A percentile compares a stretch with the other conserved stretches of the same genome.
phyloP scores from a whole-genome alignment of 2,797 vertebrate genomes.

The Rhodeus uyekii region DNA sequence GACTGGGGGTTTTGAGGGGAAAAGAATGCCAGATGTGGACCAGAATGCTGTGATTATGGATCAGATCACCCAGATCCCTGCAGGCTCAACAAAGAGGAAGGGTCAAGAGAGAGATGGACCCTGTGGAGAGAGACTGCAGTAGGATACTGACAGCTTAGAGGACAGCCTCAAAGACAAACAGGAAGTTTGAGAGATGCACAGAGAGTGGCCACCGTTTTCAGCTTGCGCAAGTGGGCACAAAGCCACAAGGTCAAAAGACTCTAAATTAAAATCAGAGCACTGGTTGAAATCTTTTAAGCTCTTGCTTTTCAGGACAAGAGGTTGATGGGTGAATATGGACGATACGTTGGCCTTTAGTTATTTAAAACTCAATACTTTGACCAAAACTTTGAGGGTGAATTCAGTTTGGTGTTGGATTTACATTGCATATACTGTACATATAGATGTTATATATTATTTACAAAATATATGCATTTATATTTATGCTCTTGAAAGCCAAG shows the following conservation, averaged over 20 bases:
- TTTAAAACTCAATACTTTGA: neutral
- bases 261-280: slow-evolving; percentile 45
- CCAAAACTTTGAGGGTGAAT: neutral
- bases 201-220: slow-evolving; percentile 9
- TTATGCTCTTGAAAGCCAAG: too few species aligned
- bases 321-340: neutral
- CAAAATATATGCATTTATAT: neutral
- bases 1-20: slow-evolving; percentile 8
- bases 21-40: slow-evolving; percentile 31
- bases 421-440: too few species aligned
- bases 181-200: slow-evolving; percentile 46
- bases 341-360: neutral
- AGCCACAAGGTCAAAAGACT: slow-evolving; percentile 28
- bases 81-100: slow-evolving; percentile 36
- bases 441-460: neutral
- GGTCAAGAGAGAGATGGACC: slow-evolving; percentile 43
- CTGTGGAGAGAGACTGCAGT: slow-evolving; percentile 41
- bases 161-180: slow-evolving; percentile 54
- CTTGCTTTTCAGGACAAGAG: neutral
- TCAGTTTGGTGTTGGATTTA: neutral
- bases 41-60: slow-evolving; percentile 41
- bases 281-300: slow-evolving; percentile 22
- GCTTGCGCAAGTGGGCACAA: slow-evolving; percentile 19
- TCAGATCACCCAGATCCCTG: slow-evolving; percentile 39
- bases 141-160: slow-evolving; percentile 48